Evolutionary conservation across 2,113 vertebrate genomes (phyloP), one percentile per base, ranked within the genome.

Genomic region (Petroica traversi): DNA sequence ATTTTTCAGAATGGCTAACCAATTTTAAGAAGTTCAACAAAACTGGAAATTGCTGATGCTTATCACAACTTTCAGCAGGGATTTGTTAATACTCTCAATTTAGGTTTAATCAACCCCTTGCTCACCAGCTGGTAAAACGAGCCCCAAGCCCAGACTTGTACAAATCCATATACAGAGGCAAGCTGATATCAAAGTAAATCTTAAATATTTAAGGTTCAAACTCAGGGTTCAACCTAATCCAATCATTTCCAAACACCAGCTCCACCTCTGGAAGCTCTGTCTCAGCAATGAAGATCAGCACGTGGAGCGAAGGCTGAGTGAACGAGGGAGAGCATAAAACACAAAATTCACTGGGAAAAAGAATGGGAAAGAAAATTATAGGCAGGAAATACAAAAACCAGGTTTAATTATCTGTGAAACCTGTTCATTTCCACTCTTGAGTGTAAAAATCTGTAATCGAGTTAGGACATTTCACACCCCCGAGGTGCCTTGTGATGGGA

Each of bases 31-130:
- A 88, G 75, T 79, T 89, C 85, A 96, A 55, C 63, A 92, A 67
- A 95, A 92, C 62, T 92, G 91, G 76, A 95, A 92, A 89, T 82
- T 85, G 81, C 77, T 88, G 93, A 90, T 88, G 74, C 77, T 85
- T 93, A 93, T 92, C 94, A 78, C 36, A 71, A 16, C 73, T 81
- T 85, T 41, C 92, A 80, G 79, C 55, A 74, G 75, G 22, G 68
- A 93, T 83, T 80, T 80, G 52, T 80, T 85, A 90, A 90, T 41
- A 45, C 20, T 67, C 63, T 62, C 59, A 24, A 55, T 67, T 88
- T 55, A 58, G 19, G 64, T 90, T 88, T 95, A 67, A 97, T 89
- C 75, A 93, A 77, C 51, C 43, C 75, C 55, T 85, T 63, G 72
- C 66, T 69, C 92, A 66, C 34, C 66, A 82, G 77, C 33, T 61